A percentile compares a stretch with the other conserved stretches of the same genome.
phyloP scores from a whole-genome alignment of 2,113 vertebrate genomes.

The Apaloderma vittatum region DNA sequence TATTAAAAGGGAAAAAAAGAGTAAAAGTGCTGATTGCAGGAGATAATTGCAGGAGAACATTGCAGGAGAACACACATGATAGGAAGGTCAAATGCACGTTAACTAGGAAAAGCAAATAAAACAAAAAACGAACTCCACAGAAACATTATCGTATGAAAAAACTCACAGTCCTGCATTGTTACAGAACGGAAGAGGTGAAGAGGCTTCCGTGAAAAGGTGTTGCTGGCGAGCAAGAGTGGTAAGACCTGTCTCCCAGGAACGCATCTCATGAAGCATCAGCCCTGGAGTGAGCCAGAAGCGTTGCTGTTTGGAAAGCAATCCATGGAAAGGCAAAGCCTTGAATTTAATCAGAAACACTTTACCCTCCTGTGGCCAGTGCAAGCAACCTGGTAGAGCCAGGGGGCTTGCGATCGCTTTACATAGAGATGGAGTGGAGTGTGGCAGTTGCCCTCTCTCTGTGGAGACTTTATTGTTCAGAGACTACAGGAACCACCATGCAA shows the following conservation, averaged over 20 bases:
- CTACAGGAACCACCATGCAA: not conserved
- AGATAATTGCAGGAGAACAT: slow-evolving; percentile 36
- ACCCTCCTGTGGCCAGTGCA: not conserved
- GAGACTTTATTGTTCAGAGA: not conserved
- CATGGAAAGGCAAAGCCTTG: not conserved
- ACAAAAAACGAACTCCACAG: slow-evolving; percentile 2
- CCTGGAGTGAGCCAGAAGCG: not conserved
- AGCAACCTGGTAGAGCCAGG: not conserved
- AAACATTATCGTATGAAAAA: not conserved
- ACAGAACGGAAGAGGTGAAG: not conserved
- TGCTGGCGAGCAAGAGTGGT: not conserved
- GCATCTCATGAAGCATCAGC: not conserved
- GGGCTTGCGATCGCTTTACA: not conserved
- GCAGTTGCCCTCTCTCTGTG: not conserved
- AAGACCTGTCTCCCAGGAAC: not conserved
- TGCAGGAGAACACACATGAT: slow-evolving; percentile 43
- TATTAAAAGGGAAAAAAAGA: slow-evolving; percentile 59
- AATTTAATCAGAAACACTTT: not conserved
- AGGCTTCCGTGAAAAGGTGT: slow-evolving; percentile 11
- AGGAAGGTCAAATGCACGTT: slow-evolving; percentile 6
- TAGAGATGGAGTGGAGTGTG: not conserved
- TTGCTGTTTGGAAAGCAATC: not conserved
- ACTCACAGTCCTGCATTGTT: not conserved
- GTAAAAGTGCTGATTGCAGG: slow-evolving; percentile 41
- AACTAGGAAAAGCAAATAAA: slow-evolving; percentile 37